These are phyloP conservation scores for Heliconius ismenius DNA, from an alignment of 2,888 invertebrate species.

Conservation along the genomic window DNA sequence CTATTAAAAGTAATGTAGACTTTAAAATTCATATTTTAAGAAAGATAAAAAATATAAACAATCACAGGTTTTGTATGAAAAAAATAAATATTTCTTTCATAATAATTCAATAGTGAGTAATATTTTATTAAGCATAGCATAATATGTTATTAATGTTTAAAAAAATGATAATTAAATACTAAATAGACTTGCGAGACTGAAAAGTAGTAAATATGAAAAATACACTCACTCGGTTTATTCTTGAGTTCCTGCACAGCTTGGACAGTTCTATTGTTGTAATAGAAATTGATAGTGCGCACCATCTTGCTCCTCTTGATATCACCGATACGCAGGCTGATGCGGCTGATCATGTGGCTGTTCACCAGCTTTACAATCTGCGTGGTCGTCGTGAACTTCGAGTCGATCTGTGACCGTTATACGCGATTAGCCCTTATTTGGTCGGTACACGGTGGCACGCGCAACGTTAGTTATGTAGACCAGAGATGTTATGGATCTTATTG, in stretches of 20 bases:
- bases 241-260: constrained; percentile 98
- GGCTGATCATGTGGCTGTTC: constrained; percentile 96
- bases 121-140: too few species aligned
- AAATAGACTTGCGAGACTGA: too few species aligned
- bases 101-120: too few species aligned
- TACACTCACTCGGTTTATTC: constrained; percentile 88
- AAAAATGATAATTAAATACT: too few species aligned
- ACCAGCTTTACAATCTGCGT: constrained; percentile 98
- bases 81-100: too few species aligned
- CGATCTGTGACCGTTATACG: constrained; percentile 81
- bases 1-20: too few species aligned
- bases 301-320: constrained; percentile 98
- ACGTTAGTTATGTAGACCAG: constrained; percentile 15
- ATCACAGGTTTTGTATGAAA: too few species aligned
- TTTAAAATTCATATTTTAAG: too few species aligned
- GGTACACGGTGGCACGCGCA: constrained; percentile 32
- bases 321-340: constrained; percentile 94
- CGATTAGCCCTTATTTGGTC: constrained; percentile 58
- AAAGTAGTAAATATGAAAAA: too few species aligned
- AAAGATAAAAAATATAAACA: neutral
- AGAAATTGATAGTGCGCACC: constrained; percentile 97
- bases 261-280: constrained; percentile 97
- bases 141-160: too few species aligned
- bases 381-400: constrained; percentile 98
- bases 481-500: neutral